Conservation (phyloP, 2,888 invertebrate species). For the Callosobruchus maculatus region DNA sequence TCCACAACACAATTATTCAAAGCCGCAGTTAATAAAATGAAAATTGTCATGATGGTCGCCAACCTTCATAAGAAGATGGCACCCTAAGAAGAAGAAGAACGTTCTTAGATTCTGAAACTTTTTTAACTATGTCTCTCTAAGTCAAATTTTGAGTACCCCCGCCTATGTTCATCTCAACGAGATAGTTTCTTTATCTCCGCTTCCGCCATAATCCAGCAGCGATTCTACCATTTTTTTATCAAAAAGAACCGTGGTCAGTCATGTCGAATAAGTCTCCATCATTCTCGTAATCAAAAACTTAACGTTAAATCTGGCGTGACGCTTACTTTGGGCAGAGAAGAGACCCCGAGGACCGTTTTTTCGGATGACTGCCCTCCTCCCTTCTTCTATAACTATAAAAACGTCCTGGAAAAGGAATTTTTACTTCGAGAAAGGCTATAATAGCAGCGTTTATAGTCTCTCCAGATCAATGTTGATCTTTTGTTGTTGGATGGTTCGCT, state of each 20-base stretch:
- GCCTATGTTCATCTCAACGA: neutral
- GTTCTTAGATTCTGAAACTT: no score
- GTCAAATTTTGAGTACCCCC: no score
- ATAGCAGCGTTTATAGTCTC: neutral
- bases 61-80: no score
- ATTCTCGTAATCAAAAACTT: neutral
- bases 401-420: neutral
- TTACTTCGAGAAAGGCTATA: neutral
- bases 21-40: no score
- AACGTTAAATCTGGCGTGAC: neutral
- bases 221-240: neutral
- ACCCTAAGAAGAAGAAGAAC: no score
- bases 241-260: neutral
- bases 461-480: neutral
- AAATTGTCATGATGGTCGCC: no score
- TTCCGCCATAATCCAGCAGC: neutral
- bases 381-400: neutral
- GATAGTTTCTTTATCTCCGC: neutral
- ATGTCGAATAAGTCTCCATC: neutral
- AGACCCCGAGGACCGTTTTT: neutral
- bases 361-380: neutral
- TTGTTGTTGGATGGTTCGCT: neutral
- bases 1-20: no score
- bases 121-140: no score
- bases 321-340: neutral